A percentile compares a stretch with the other conserved stretches of the same genome.
These are phyloP conservation scores for Hirtodrosophila cameraria DNA, from an alignment of 2,888 invertebrate genomes.

Conservation along the genomic window DNA sequence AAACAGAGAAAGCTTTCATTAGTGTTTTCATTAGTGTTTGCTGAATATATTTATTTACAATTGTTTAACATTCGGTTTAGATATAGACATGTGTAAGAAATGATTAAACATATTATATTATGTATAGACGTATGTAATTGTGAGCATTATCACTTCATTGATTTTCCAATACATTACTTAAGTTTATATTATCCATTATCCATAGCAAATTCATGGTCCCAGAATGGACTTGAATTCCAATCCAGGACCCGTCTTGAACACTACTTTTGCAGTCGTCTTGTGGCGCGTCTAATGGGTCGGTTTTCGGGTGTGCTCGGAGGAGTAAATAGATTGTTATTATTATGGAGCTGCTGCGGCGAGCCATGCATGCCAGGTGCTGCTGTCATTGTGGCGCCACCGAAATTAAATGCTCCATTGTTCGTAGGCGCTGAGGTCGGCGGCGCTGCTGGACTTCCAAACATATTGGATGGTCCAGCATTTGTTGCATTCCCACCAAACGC, in stretches of 20 bases:
- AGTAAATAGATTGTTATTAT: conserved; percentile 67
- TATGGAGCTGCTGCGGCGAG: conserved; percentile 42
- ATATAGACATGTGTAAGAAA: no score
- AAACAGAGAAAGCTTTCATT: no score
- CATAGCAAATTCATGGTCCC: no score
- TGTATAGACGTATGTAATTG: no score
- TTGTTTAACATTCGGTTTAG: no score
- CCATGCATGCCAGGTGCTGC: conserved; percentile 24
- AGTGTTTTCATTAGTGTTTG: no score
- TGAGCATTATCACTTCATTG: no score
- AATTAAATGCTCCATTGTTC: conserved; percentile 54
- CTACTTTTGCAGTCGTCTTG: conserved; percentile 78
- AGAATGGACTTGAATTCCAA: neutral
- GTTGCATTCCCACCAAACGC: conserved; percentile 48
- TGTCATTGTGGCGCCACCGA: conserved; percentile 43
- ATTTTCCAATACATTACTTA: no score
- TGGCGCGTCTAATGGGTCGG: conserved; percentile 77
- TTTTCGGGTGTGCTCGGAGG: conserved; percentile 49
- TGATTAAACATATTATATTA: no score
- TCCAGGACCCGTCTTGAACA: neutral
- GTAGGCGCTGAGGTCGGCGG: conserved; percentile 3
- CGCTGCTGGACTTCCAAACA: neutral
- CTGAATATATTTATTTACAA: no score
- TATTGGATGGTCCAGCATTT: conserved; percentile 1
- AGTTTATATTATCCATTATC: no score